A percentile compares a stretch with the other conserved stretches of the same genome.
phyloP scores from a whole-genome alignment of 2,888 invertebrate species.

The Oscheius sp. region DNA sequence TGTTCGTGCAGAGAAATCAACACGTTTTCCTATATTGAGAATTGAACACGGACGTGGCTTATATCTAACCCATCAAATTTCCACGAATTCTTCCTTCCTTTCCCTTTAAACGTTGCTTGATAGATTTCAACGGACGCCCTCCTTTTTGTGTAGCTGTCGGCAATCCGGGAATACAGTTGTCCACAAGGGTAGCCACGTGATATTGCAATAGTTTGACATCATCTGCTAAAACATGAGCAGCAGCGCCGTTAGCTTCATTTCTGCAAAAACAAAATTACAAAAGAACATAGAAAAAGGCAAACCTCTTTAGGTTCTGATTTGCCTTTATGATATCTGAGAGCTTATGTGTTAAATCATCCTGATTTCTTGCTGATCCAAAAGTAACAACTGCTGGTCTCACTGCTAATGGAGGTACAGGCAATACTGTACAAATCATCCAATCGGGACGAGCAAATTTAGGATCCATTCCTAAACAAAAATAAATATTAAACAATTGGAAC shows the following conservation, averaged over 20 bases:
- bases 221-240: conserved; percentile 94
- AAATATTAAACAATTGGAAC: neutral
- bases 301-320: conserved; percentile 88
- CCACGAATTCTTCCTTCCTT: conserved; percentile 99
- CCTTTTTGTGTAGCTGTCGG: conserved; percentile 97
- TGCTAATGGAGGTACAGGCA: conserved; percentile 95
- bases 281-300: neutral
- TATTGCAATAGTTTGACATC: conserved; percentile 98
- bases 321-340: conserved; percentile 97
- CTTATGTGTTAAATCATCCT: conserved; percentile 98
- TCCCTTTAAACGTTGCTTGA: conserved; percentile 93
- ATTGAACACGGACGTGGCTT: neutral
- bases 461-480: conserved; percentile 82
- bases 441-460: conserved; percentile 89
- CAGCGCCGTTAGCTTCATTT: conserved; percentile 95
- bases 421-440: conserved; percentile 98
- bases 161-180: conserved; percentile 98
- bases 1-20: conserved; percentile 98
- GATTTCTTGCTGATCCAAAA: conserved; percentile 97
- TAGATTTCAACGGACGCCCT: conserved; percentile 95
- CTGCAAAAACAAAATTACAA: conserved; percentile 73
- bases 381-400: conserved; percentile 98
- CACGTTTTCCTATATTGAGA: conserved; percentile 79
- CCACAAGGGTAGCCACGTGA: conserved; percentile 96
- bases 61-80: conserved; percentile 94